Conservation (phyloP, 2,888 invertebrate species). For the Chrysolina haemoptera region DNA sequence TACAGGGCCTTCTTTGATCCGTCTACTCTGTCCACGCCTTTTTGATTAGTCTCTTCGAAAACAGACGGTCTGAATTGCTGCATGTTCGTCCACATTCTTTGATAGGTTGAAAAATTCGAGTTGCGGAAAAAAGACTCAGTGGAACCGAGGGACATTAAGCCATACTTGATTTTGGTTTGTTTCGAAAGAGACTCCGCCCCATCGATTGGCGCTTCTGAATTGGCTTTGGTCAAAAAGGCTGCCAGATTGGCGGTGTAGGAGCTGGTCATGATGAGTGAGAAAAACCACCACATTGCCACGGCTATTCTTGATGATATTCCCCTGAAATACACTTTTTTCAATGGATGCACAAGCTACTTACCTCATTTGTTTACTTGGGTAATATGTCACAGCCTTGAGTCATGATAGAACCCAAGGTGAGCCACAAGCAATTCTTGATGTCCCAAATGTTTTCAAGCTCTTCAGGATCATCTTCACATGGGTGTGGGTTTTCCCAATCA, state of each 20-base stretch:
- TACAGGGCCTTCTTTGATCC: conserved; percentile 85
- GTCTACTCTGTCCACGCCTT: conserved; percentile 88
- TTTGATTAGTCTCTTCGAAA: conserved; percentile 85
- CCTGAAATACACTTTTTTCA: conserved; percentile 69
- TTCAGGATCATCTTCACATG: conserved; percentile 88
- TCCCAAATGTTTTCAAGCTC: conserved; percentile 93
- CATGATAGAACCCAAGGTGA: conserved; percentile 93
- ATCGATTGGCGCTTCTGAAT: conserved; percentile 90
- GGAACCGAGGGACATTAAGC: conserved; percentile 87
- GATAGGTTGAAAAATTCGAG: conserved; percentile 59
- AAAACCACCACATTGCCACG: conserved; percentile 95
- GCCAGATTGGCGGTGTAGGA: conserved; percentile 96
- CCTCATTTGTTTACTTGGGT: conserved; percentile 69
- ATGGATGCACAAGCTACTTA: background rate
- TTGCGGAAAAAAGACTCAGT: conserved; percentile 93
- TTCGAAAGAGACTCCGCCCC: conserved; percentile 92
- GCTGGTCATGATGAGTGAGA: conserved; percentile 88
- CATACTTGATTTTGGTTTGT: conserved; percentile 96
- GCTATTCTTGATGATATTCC: conserved; percentile 91
- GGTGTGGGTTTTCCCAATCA: conserved; percentile 96
- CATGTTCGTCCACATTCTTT: conserved; percentile 74
- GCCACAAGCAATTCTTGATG: conserved; percentile 92
- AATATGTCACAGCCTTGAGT: conserved; percentile 95
- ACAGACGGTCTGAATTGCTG: conserved; percentile 85
- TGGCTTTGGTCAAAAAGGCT: conserved; percentile 91